phyloP scores from a whole-genome alignment of 2,797 vertebrate species.

The Phylloscopus collybita region DNA sequence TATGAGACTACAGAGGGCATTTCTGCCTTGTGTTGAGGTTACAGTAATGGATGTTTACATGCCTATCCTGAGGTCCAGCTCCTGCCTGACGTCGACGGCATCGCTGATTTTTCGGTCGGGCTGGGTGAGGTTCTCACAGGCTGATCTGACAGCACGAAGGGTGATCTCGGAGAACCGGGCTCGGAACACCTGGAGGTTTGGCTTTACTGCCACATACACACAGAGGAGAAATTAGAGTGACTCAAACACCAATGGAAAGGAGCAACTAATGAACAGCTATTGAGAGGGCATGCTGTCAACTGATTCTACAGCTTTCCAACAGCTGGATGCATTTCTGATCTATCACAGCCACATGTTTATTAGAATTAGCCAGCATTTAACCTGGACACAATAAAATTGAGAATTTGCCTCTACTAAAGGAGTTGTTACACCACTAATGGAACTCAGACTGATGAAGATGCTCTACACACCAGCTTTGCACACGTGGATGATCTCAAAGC shows the following conservation, averaged over 20 bases:
- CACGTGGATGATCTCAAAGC: conserved; percentile 94
- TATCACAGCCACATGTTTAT: not conserved
- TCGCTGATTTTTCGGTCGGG: conserved; percentile 87
- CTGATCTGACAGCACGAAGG: conserved; percentile 84
- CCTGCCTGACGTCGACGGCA: conserved; percentile 93
- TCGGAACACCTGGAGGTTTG: conserved; percentile 87
- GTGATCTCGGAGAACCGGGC: conserved; percentile 98
- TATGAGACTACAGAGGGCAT: not conserved
- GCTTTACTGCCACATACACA: conserved; percentile 80
- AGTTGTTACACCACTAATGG: not conserved
- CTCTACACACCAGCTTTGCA: conserved; percentile 89
- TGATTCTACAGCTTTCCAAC: not conserved
- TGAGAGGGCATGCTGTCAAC: rapidly evolving
- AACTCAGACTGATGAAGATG: not conserved
- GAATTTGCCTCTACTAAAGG: not conserved
- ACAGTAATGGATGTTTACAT: not conserved
- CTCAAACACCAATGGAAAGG: not conserved
- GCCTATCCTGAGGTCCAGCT: conserved; percentile 96
- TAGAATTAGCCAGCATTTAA: not conserved
- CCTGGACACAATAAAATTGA: not conserved
- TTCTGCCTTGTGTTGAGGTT: not conserved
- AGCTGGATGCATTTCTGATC: not conserved
- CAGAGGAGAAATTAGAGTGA: not conserved
- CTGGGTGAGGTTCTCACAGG: conserved; percentile 87
- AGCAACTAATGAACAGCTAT: not conserved